Percentiles rank a stretch among this genome's conserved stretches.
These are phyloP conservation scores for Prunella strophiata DNA, from an alignment of 2,797 vertebrate genomes.

Conservation along the genomic window DNA sequence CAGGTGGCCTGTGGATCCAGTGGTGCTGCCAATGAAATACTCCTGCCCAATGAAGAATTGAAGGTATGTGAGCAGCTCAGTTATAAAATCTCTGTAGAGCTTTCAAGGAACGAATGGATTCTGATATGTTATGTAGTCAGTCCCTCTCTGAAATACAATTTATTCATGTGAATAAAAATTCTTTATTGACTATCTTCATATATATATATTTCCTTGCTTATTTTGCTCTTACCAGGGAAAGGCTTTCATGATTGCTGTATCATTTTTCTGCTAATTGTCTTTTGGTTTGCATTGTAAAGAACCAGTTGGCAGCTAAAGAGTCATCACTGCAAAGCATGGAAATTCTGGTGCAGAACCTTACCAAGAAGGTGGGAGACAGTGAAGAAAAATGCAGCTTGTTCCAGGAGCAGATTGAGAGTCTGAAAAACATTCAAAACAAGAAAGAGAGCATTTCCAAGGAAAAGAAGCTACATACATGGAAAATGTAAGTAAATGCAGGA, in stretches of 20 bases:
- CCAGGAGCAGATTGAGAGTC: constrained; percentile 82
- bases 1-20: constrained; percentile 78
- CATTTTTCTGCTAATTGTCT: not conserved
- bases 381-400: constrained; percentile 88
- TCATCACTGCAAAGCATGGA: constrained; percentile 80
- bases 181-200: not conserved
- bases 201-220: not conserved
- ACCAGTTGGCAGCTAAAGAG: constrained; percentile 66
- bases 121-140: not conserved
- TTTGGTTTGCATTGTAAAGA: constrained; percentile 45
- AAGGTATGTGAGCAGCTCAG: constrained; percentile 68
- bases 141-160: not conserved
- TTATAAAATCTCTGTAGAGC: not conserved
- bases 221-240: not conserved
- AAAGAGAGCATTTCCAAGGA: constrained; percentile 82
- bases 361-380: constrained; percentile 86
- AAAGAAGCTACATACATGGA: constrained; percentile 87
- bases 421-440: constrained; percentile 80
- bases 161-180: not conserved
- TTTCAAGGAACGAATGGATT: not conserved
- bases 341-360: constrained; percentile 85
- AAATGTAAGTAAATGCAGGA: constrained; percentile 77
- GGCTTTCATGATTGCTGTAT: not conserved
- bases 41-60: constrained; percentile 46
- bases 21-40: constrained; percentile 9